These are phyloP conservation scores for Dicyrtomina minuta DNA, from an alignment of 2,888 invertebrate species.

Conservation along the genomic window DNA sequence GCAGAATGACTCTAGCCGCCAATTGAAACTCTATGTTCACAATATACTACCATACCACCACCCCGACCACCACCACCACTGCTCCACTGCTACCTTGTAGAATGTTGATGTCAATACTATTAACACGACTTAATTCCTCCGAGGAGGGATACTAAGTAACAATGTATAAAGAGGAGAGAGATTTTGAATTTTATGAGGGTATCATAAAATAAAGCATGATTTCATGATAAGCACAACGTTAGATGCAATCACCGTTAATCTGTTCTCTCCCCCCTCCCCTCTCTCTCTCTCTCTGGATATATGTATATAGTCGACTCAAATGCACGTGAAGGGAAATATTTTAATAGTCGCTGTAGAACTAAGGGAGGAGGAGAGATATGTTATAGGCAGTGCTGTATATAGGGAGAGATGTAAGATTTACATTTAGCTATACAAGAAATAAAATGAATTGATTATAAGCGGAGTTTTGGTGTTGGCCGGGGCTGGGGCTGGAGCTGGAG, in stretches of 20 bases:
- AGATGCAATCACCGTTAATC: constrained; percentile 28
- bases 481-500: too few relatives aligned
- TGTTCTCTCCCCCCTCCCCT: background rate
- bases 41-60: background rate
- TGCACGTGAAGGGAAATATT: background rate
- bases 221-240: background rate
- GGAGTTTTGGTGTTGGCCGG: too few relatives aligned
- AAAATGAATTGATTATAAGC: background rate
- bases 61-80: background rate
- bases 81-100: too few relatives aligned
- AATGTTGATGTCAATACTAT: too few relatives aligned
- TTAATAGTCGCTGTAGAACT: background rate
- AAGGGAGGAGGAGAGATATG: background rate
- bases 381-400: too few relatives aligned
- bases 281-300: too few relatives aligned
- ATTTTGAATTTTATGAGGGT: constrained; percentile 16
- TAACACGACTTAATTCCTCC: background rate
- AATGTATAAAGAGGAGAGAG: constrained; percentile 1
- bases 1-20: too few relatives aligned
- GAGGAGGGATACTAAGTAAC: background rate
- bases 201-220: constrained; percentile 23
- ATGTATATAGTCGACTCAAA: too few relatives aligned
- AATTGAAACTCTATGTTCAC: too few relatives aligned
- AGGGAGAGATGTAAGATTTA: too few relatives aligned
- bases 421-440: background rate